Base-by-base conservation (phyloP, 2,888 invertebrate genomes). In the Lepeophtheirus nordmannii region DNA sequence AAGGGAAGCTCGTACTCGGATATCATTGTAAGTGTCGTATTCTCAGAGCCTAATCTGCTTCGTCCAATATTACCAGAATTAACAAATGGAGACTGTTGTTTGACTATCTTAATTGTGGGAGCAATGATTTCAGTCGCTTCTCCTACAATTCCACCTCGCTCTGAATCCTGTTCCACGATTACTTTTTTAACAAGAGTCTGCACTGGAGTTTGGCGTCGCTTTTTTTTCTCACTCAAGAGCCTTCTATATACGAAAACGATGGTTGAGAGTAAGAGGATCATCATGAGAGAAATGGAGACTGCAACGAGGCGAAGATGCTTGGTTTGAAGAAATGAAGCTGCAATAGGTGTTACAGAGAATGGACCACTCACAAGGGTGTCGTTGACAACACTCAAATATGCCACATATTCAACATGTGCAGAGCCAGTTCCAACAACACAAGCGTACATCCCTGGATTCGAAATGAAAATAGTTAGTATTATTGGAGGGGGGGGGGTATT, bases 1-100 rank as follows among this genome's bases (percentile, higher is more conserved):
- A 93, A 80, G 0, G 96, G 94, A 14, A 98, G 80, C 74, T 97
- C 96, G 74, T 97, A 98, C 73, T 96, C 96, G 0, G 90, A 89
- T 23, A 70, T 68, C 69, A 72, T 69, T 0, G 77, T 75, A 40
- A 76, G 58, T 3, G 60, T 66, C 10, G 66, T 66, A 23, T 61
- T 60, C 12, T 66, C 60, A 11, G 66, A 66, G 22, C 56, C 46
- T 40, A 62, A 39, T n/a, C 62, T n/a, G 1, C 38, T 38, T 11
- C 56, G 46, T 73, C 71, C 20, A 74, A 68, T 8, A 71, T 70
- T n/a, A 82, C 20, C 82, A 82, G 74, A 83, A 85, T 46, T 62
- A 23, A 56, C 40, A 62, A 46, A 17, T 22, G 41, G 23, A 20
- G 85, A 83, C 72, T 88, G 86, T 73, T 89, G 88, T 72, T 89